Base-by-base conservation (phyloP, 2,888 invertebrate genomes). In the Cancer borealis region DNA sequence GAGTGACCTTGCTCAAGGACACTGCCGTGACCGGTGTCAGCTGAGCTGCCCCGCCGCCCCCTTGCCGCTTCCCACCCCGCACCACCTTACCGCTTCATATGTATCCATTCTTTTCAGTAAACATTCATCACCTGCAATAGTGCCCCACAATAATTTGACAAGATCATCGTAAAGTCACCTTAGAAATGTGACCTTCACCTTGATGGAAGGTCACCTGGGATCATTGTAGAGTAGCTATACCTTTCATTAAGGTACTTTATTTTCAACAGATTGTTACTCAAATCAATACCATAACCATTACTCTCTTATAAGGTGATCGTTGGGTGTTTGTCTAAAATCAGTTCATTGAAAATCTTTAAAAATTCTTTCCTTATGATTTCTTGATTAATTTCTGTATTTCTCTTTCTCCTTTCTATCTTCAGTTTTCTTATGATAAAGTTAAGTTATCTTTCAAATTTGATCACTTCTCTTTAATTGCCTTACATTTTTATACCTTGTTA, bases 101-200 rank as follows among this genome's bases (percentile, higher is more conserved):
- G 8, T 73, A 73, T 73, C 4, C 6, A 6, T n/a, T 73, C 21
- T 26, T 26, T 26, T 26, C 6, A 26, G 73, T n/a, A 73, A 73
- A 73, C 10, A 26, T 73, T n/a, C 26, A 73, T 73, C n/a, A 26
- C 8, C 26, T 73, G 73, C 26, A 26, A n/a, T 73, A 73, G 5
- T 26, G 26, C 10, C 10, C n/a, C n/a, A n/a, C 26, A 73, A 26
- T 6, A 73, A 5, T 5, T 73, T 73, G 73, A 26, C 73, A 73
- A n/a, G 73, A 26, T 73, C 73, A 73, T 10, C 17, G 21, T 73
- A 73, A 73, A 73, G 73, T 73, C 73, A 73, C 73, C 73, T 73
- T 73, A n/a, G 73, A 73, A n/a, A 1, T 26, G 73, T 73, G 73
- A 73, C 73, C 73, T 73, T 73, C 73, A 73, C 73, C 73, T 73